Percentiles rank a stretch among this genome's conserved stretches.
Conservation (phyloP, 2,888 invertebrate species). For the Cerastoderma edule region DNA sequence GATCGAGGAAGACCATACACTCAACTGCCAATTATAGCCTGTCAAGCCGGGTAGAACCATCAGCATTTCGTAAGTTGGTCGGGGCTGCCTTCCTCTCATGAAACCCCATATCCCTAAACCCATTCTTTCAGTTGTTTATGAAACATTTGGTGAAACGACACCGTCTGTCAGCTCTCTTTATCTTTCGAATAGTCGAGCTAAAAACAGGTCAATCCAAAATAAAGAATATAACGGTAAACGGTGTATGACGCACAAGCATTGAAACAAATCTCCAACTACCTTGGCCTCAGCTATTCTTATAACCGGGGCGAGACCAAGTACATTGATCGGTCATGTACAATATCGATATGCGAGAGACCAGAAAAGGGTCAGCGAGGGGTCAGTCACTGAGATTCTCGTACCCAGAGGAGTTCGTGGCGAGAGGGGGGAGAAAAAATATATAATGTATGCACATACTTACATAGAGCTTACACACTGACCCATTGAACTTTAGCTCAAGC, state of each 20-base stretch:
- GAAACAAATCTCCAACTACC: background rate
- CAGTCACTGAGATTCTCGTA: constrained; percentile 6
- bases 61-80: too few relatives aligned
- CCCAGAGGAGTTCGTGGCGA: constrained; percentile 9
- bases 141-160: too few relatives aligned
- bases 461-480: too few relatives aligned
- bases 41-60: too few relatives aligned
- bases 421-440: too few relatives aligned
- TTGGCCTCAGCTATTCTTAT: background rate
- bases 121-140: too few relatives aligned
- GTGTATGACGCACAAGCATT: background rate
- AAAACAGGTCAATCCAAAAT: background rate
- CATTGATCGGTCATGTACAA: constrained; percentile 26
- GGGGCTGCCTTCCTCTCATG: too few relatives aligned
- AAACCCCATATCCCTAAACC: too few relatives aligned
- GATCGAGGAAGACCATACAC: too few relatives aligned
- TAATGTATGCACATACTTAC: constrained; percentile 17
- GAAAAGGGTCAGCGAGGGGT: constrained; percentile 18
- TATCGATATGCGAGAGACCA: constrained; percentile 21
- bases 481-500: background rate
- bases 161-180: too few relatives aligned
- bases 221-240: background rate
- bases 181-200: background rate
- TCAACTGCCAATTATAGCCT: too few relatives aligned
- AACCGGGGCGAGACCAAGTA: constrained; percentile 1